Conservation (phyloP, 2,797 vertebrate genomes). For the Sparus aurata region DNA sequence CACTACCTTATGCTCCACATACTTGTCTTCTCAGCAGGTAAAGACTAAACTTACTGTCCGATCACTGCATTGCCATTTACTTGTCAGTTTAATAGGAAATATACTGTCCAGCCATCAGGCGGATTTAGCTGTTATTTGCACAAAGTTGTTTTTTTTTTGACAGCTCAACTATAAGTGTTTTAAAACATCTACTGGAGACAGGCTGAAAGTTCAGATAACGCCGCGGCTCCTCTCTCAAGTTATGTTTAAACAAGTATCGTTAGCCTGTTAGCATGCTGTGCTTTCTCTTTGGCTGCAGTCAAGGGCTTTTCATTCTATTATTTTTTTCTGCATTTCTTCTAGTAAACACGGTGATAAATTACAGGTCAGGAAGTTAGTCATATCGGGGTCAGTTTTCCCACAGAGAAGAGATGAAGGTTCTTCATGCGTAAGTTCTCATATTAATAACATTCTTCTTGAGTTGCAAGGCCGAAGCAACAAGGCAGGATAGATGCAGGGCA, state of each 20-base stretch:
- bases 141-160: too few species aligned
- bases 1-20: too few species aligned
- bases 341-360: constrained; percentile 22
- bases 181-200: neutral
- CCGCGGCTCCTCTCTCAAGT: neutral
- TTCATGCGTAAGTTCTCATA: constrained; percentile 20
- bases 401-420: constrained; percentile 24
- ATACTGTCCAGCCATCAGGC: too few species aligned
- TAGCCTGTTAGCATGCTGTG: neutral
- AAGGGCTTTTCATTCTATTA: neutral
- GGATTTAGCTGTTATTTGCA: too few species aligned
- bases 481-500: constrained; percentile 41
- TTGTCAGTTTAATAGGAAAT: neutral
- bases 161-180: neutral
- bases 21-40: too few species aligned
- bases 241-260: neutral
- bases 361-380: constrained; percentile 20
- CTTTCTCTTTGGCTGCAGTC: neutral
- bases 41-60: neutral
- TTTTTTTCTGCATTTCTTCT: neutral
- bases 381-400: constrained; percentile 24
- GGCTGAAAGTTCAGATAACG: neutral
- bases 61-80: neutral
- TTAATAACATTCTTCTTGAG: constrained; percentile 39
- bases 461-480: constrained; percentile 38